Conservation (phyloP, 2,113 vertebrate genomes). For the Prinia subflava region DNA sequence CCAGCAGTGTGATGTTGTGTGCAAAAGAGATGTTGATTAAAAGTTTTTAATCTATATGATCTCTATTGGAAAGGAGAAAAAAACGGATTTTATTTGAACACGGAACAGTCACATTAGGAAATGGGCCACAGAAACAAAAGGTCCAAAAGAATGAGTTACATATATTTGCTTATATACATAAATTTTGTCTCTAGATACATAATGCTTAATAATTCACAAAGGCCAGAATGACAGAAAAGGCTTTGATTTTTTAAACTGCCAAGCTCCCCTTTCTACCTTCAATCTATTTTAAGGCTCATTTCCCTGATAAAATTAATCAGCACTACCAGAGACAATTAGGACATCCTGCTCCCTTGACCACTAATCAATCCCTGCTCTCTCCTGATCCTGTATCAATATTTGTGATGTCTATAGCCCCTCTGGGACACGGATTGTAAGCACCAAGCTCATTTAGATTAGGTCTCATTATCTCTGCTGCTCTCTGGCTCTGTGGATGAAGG, state of each 20-base stretch:
- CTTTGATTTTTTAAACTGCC: background rate
- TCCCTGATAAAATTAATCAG: constrained; percentile 45
- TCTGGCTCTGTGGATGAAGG: background rate
- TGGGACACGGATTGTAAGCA: background rate
- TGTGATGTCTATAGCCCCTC: constrained; percentile 16
- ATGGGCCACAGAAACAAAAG: background rate
- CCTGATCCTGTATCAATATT: constrained; percentile 24
- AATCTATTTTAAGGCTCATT: constrained; percentile 43
- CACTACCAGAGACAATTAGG: constrained; percentile 23
- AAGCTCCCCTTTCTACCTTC: background rate
- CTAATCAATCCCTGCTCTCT: constrained; percentile 40
- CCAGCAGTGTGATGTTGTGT: background rate
- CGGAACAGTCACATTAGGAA: background rate
- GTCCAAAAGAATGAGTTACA: background rate
- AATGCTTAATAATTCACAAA: background rate
- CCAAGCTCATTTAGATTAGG: constrained; percentile 30
- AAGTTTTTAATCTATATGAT: background rate
- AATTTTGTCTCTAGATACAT: background rate
- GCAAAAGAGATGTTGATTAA: constrained; percentile 10
- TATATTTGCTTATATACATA: background rate
- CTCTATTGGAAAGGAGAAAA: background rate
- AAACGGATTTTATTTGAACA: background rate
- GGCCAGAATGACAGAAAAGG: background rate
- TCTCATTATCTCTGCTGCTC: background rate
- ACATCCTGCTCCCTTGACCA: constrained; percentile 36